Base-by-base conservation (phyloP, 2,888 invertebrate species). In the Phaedon cochleariae region DNA sequence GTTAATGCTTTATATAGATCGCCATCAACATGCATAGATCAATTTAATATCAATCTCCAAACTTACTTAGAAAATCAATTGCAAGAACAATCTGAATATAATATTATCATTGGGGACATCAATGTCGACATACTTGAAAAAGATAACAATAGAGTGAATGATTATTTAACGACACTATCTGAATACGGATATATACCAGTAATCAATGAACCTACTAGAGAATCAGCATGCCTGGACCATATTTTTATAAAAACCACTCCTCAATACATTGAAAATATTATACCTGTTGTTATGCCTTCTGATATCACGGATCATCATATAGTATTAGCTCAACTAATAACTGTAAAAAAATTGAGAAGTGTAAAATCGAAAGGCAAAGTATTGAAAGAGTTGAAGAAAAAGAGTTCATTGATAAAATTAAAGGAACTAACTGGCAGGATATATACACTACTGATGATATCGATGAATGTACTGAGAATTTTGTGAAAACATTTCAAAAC, bases 101-200 rank as follows among this genome's bases (percentile, higher is more conserved):
- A 41, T n/a, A 41, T 41, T 15, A 15, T 41, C 15, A 6, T 41
- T n/a, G 41, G 41, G 15, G 49, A 49, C 22, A 20, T 49, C 21
- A 49, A 22, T 22, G 15, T 49, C 22, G 21, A 49, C n/a, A 49
- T 49, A 12, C 20, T 49, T 49, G 49, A 49, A 49, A 49, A 49
- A 49, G 49, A 49, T 10, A 49, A 15, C 49, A 49, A 49, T 10
- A 49, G 10, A 22, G 49, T 49, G 1, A 49, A 49, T 21, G 49
- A 49, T 49, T 49, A 49, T 49, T 12, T 49, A 15, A 49, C 49
- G 10, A 49, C 21, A 21, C 10, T 21, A 15, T 49, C 49, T 49
- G 49, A 49, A 49, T 49, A 49, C 10, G 49, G 49, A 49, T 49
- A 49, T 10, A 21, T n/a, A 48, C 12, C 48, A 48, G 1, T 20